phyloP scores from a whole-genome alignment of 2,113 vertebrate species.

The Rhinoderma darwinii region DNA sequence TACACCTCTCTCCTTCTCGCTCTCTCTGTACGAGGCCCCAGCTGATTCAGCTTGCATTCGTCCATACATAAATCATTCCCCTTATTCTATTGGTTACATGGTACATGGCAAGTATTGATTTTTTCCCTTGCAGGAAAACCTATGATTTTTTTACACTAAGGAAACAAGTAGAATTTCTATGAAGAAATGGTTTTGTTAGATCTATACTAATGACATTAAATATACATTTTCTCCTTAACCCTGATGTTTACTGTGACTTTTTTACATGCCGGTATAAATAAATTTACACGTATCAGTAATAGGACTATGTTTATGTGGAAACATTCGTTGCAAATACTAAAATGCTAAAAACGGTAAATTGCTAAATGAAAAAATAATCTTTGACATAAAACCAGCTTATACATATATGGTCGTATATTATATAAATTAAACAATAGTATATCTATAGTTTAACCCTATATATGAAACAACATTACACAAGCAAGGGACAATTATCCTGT shows the following conservation, averaged over 20 bases:
- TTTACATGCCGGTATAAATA: neutral
- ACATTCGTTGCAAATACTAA: neutral
- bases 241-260: neutral
- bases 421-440: no score
- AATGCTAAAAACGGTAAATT: neutral
- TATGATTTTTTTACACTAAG: constrained; percentile 82
- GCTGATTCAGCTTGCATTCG: constrained; percentile 89
- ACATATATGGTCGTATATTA: no score
- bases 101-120: constrained; percentile 99
- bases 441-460: no score
- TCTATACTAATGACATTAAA: constrained; percentile 50
- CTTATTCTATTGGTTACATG: constrained; percentile 95
- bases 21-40: constrained; percentile 81
- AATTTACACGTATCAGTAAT: neutral
- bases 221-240: constrained; percentile 5
- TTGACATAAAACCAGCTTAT: neutral
- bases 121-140: constrained; percentile 88
- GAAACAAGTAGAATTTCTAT: constrained; percentile 64
- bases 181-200: constrained; percentile 39
- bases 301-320: neutral
- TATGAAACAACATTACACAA: no score
- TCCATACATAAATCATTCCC: constrained; percentile 98
- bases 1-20: constrained; percentile 67
- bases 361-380: neutral
- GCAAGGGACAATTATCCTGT: no score